Evolutionary conservation across 2,113 vertebrate species (phyloP).

Genomic region (Paramisgurnus dabryanus): DNA sequence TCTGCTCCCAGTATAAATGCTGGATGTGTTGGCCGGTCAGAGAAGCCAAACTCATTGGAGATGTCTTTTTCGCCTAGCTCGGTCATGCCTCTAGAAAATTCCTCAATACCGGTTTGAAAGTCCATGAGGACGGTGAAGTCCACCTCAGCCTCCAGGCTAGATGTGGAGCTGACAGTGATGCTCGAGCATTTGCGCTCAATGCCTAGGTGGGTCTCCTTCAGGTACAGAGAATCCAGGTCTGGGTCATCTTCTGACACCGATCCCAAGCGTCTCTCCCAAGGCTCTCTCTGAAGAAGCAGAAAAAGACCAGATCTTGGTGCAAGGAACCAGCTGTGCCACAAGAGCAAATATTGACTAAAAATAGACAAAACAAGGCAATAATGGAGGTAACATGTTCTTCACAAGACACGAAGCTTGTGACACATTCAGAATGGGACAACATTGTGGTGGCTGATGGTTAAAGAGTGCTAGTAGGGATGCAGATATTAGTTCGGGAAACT

Average conservation of each 20-base stretch:
- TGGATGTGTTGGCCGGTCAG: slow-evolving; percentile 64
- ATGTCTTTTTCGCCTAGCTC: slow-evolving; percentile 84
- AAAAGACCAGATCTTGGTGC: slow-evolving; percentile 19
- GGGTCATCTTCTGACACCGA: slow-evolving; percentile 88
- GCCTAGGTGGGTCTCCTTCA: slow-evolving; percentile 94
- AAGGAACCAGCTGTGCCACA: slow-evolving; percentile 14
- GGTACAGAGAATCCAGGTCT: slow-evolving; percentile 87
- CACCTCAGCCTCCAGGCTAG: slow-evolving; percentile 93
- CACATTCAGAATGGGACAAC: slow-evolving; percentile 26
- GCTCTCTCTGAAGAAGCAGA: slow-evolving; percentile 69
- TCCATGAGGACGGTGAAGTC: slow-evolving; percentile 95
- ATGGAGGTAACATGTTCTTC: slow-evolving; percentile 22
- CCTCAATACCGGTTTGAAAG: slow-evolving; percentile 92
- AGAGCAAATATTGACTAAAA: slow-evolving; percentile 8
- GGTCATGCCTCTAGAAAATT: slow-evolving; percentile 91
- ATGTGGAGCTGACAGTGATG: slow-evolving; percentile 96
- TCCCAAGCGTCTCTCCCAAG: slow-evolving; percentile 77
- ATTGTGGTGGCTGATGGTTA: slow-evolving; percentile 8
- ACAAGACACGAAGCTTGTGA: slow-evolving; percentile 19
- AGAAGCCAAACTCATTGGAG: slow-evolving; percentile 85
- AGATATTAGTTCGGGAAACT: slow-evolving; percentile 32
- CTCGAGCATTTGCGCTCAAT: slow-evolving; percentile 97
- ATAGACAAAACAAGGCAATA: slow-evolving; percentile 23
- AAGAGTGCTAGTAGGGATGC: slow-evolving; percentile 18
- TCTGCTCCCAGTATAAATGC: slow-evolving; percentile 56